Evolutionary conservation across 2,888 invertebrate genomes (phyloP).

Genomic region (Temnothorax rugatulus): DNA sequence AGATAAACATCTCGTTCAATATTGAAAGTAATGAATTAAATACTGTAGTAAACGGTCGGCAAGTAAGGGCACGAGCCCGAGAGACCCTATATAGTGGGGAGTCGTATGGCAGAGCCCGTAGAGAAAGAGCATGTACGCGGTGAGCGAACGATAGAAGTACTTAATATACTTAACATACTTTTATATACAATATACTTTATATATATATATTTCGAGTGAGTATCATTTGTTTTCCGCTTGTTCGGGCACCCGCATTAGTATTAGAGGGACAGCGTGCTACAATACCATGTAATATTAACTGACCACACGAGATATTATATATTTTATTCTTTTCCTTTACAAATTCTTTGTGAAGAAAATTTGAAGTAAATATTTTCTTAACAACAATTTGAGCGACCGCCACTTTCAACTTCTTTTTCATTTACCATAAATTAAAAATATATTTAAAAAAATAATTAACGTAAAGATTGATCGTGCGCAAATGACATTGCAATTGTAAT

Average conservation of each 20-base stretch:
- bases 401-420: background rate
- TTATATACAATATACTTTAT: too few species aligned
- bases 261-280: too few species aligned
- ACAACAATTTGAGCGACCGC: background rate
- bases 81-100: too few species aligned
- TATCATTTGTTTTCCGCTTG: too few species aligned
- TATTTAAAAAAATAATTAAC: conserved; percentile 1
- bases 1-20: background rate
- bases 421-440: background rate
- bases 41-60: too few species aligned
- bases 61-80: too few species aligned
- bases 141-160: too few species aligned
- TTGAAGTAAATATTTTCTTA: background rate
- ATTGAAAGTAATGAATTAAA: background rate
- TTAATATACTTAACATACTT: too few species aligned
- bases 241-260: too few species aligned
- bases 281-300: background rate
- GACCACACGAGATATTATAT: background rate
- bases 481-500: conserved; percentile 12
- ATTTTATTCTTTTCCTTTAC: background rate
- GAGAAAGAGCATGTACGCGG: too few species aligned
- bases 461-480: conserved; percentile 24
- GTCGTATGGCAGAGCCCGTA: too few species aligned
- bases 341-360: background rate
- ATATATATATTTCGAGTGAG: too few species aligned